Evolutionary conservation across 2,888 invertebrate genomes (phyloP).

Genomic region (Cerastoderma edule): DNA sequence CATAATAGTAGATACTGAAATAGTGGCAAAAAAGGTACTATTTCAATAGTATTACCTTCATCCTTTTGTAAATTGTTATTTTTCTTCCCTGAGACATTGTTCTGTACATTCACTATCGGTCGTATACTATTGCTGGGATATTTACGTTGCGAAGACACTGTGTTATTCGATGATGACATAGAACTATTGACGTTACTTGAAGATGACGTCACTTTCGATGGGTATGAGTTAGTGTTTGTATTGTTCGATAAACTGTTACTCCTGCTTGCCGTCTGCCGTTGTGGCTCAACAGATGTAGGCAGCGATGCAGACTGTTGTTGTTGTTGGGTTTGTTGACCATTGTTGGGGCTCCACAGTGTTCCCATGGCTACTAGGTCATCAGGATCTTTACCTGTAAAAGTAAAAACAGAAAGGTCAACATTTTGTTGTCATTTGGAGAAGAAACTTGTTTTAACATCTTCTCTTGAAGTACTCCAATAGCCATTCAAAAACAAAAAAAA

Average conservation of each 20-base stretch:
- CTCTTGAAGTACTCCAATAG: no score
- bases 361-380: constrained; percentile 80
- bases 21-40: not conserved
- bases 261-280: constrained; percentile 29
- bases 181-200: constrained; percentile 48
- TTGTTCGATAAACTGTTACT: constrained; percentile 43
- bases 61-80: constrained; percentile 50
- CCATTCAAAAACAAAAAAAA: no score
- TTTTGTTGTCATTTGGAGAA: no score
- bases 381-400: constrained; percentile 71
- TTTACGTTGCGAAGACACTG: constrained; percentile 60
- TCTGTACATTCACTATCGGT: constrained; percentile 63
- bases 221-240: constrained; percentile 53
- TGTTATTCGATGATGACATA: constrained; percentile 50
- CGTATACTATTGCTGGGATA: constrained; percentile 61
- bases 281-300: constrained; percentile 59
- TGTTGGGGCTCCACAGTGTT: constrained; percentile 76
- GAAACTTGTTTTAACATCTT: no score
- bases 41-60: constrained; percentile 39
- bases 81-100: constrained; percentile 62
- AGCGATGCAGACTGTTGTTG: constrained; percentile 27
- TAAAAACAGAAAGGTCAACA: no score
- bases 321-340: constrained; percentile 20
- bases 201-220: constrained; percentile 44
- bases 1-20: no score